Evolutionary conservation across 1,140 invertebrate species (phyloP), one percentile per base, ranked within the genome.

Genomic region (Heterodera schachtii): DNA sequence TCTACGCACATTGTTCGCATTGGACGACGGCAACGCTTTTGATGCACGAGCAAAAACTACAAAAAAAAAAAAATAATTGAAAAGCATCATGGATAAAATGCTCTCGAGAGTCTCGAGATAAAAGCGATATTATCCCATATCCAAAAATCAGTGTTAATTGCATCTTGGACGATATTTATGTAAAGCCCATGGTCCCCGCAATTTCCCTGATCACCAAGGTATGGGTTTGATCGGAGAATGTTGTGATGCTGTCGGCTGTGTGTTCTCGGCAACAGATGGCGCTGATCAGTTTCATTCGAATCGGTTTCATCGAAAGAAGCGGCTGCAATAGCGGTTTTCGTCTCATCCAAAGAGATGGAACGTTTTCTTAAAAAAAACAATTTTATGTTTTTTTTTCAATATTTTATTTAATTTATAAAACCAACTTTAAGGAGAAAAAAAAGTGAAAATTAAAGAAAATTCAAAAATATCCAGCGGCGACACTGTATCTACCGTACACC

Each of bases 341-440:
- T 70, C 46, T 70, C 77, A n/a, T 66, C 70, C 47, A 78, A 44
- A 16, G 77, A 78, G 47, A 78, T 78, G n/a, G 77, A 78, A 70
- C 77, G 77, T 69, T 78, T 78, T 70, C 77, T 78, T 47, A 21
- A 44, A 41, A 78, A 13, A 41, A 47, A 41, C n/a, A 19, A 13
- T 44, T 41, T n/a, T 11, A 66, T 31, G 8, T 43, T 43, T 11
- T 31, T 11, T 31, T 71, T 21, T 19, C 9, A 31, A 11, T 11
- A 31, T 71, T 71, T 71, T 71, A 9, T 71, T 31, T 31, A 31
- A 31, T 31, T 31, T 31, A 31, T 31, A 31, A 31, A 31, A 31
- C 31, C 31, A 31, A 31, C 1, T 0, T 31, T 31, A 0, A 31
- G 31, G 31, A 31, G 31, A 31, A 31, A 31, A 31, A 31, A 31